phyloP scores from a whole-genome alignment of 2,797 vertebrate species.

The Pseudomugil gertrudae region DNA sequence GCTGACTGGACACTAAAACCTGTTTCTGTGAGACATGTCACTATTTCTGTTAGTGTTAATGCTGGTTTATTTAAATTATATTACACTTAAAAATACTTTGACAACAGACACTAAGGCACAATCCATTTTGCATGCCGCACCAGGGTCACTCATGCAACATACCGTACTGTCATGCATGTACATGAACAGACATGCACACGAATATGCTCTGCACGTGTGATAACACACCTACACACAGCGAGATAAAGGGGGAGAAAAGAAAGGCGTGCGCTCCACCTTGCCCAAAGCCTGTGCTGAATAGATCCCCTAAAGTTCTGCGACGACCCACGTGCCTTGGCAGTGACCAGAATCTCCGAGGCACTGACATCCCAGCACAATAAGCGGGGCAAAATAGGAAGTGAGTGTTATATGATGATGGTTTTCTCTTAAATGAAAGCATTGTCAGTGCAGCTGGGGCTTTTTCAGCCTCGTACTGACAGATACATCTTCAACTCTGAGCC shows the following conservation, averaged over 20 bases:
- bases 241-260: slow-evolving; percentile 66
- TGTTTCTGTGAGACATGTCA: slow-evolving; percentile 17
- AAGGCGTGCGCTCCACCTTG: slow-evolving; percentile 91
- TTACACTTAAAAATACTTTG: background rate
- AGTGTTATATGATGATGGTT: slow-evolving; percentile 66
- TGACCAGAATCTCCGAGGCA: slow-evolving; percentile 96
- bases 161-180: slow-evolving; percentile 32
- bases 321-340: slow-evolving; percentile 92
- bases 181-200: slow-evolving; percentile 37
- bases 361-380: slow-evolving; percentile 86
- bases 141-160: slow-evolving; percentile 54
- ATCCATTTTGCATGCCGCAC: slow-evolving; percentile 57
- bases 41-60: slow-evolving; percentile 9
- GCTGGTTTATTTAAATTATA: slow-evolving; percentile 34
- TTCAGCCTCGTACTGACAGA: slow-evolving; percentile 1
- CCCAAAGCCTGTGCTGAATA: slow-evolving; percentile 93
- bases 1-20: slow-evolving; percentile 39
- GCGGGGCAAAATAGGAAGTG: slow-evolving; percentile 85
- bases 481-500: background rate
- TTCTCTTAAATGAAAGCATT: slow-evolving; percentile 34
- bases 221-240: slow-evolving; percentile 31
- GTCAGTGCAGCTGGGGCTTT: background rate
- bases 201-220: slow-evolving; percentile 3
- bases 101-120: slow-evolving; percentile 11
- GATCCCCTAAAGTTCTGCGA: slow-evolving; percentile 97